phyloP scores from a whole-genome alignment of 2,113 vertebrate genomes.

The Callopanchax toddi region DNA sequence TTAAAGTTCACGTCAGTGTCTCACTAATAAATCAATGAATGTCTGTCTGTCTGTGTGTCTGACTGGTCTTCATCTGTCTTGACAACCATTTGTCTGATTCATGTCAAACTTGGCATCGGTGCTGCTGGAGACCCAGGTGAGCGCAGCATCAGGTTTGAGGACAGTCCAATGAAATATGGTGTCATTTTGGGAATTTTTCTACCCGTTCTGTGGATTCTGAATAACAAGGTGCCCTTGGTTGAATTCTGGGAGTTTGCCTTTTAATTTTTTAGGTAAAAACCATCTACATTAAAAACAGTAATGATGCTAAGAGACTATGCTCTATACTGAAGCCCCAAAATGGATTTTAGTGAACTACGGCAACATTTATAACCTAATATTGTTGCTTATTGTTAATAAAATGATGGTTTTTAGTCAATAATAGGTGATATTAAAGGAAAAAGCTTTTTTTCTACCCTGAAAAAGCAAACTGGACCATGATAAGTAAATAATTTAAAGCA shows the following conservation, averaged over 20 bases:
- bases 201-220: neutral
- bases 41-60: neutral
- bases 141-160: neutral
- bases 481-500: no score
- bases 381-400: no score
- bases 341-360: conserved; percentile 11
- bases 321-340: neutral
- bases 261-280: neutral
- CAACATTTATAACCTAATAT: no score
- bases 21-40: neutral
- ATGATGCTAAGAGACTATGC: neutral
- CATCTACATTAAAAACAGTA: neutral
- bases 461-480: no score
- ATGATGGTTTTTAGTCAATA: no score
- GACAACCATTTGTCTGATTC: conserved; percentile 3
- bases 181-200: neutral
- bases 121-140: no score
- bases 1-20: neutral
- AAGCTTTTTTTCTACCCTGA: no score
- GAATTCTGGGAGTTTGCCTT: neutral
- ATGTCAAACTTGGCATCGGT: neutral
- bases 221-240: neutral
- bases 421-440: no score
- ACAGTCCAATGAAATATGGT: neutral
- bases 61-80: neutral